Evolutionary conservation across 2,797 vertebrate genomes (phyloP), one percentile per base, ranked within the genome.

Genomic region (Petrocephalus schoutedeni): DNA sequence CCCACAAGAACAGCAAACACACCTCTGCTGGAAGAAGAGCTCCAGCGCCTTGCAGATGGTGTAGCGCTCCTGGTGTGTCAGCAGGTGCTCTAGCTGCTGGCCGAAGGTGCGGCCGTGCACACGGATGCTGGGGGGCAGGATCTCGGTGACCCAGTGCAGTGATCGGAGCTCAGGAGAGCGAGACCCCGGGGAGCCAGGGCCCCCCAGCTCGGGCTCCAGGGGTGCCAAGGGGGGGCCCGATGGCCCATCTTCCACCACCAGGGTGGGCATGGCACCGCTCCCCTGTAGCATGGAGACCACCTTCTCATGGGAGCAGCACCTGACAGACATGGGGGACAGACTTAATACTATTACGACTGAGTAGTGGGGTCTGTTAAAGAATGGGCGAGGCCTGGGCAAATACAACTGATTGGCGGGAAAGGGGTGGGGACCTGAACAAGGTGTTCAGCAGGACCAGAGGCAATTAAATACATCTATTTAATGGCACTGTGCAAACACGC

Each of bases 21-120:
- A 99, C 98, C 98, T 98, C 92, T 99, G 98, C 93, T 99, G 98
- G 93, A 99, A 99, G 96, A 99, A 99, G 94, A 96, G 96, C 93
- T 99, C 98, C 49, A 99, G 95, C 0, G 97, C 97, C 91, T 97
- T 98, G 95, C 98, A 99, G 94, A 97, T 91, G 0, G 95, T 95
- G 89, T 98, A 99, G 89, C 97, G 95, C 94, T 99, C 98, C 0
- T 97, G 96, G 6, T 97, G 96, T 0, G 97, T 99, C 90, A 99
- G 96, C 83, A 99, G 96, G 88, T 98, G 98, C 89, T 99, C 98
- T 94, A 99, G 96, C 94, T 99, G 98, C 93, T 99, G 98, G 14
- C 96, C 96, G 94, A 99, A 99, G 51, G 97, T 99, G 89, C 96
- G 95, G 0, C 98, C 98, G 51, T 98, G 97, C 10, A 99, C 97